A percentile compares a stretch with the other conserved stretches of the same genome.
phyloP scores from a whole-genome alignment of 1,140 invertebrate genomes.

The Pseudomyrmex dendroicus region DNA sequence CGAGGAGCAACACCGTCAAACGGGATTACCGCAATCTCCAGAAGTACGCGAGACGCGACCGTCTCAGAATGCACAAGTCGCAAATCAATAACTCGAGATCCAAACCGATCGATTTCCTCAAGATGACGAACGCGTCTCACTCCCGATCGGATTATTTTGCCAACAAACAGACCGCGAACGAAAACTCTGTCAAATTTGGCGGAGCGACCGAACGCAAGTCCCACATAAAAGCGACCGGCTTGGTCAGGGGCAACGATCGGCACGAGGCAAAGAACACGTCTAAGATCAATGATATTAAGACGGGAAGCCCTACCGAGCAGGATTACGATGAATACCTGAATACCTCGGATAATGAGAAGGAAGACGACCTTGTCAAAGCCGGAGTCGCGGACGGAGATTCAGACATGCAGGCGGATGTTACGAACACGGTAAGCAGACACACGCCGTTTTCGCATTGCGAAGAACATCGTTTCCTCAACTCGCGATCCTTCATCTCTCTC shows the following conservation, averaged over 20 bases:
- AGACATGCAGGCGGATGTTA: conserved; percentile 77
- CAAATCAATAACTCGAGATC: conserved; percentile 66
- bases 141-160: background rate
- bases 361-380: conserved; percentile 71
- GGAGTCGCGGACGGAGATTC: conserved; percentile 60
- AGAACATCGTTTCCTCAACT: no score
- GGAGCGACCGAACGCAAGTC: conserved; percentile 39
- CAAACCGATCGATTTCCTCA: conserved; percentile 17
- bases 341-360: conserved; percentile 74
- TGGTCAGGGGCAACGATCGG: conserved; percentile 15
- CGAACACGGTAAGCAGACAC: conserved; percentile 71
- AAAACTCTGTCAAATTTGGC: conserved; percentile 21
- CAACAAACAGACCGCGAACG: background rate
- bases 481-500: no score
- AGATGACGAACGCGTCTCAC: background rate
- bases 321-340: conserved; percentile 80
- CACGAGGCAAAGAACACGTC: conserved; percentile 17
- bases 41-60: conserved; percentile 74
- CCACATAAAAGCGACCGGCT: conserved; percentile 14
- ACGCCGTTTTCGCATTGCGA: no score
- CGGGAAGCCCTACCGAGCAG: conserved; percentile 74
- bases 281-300: conserved; percentile 55
- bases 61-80: conserved; percentile 70
- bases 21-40: conserved; percentile 78
- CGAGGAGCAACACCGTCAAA: conserved; percentile 63